Evolutionary conservation across 2,888 invertebrate genomes (phyloP), one percentile per base, ranked within the genome.

Genomic region (Saturnia japonica): DNA sequence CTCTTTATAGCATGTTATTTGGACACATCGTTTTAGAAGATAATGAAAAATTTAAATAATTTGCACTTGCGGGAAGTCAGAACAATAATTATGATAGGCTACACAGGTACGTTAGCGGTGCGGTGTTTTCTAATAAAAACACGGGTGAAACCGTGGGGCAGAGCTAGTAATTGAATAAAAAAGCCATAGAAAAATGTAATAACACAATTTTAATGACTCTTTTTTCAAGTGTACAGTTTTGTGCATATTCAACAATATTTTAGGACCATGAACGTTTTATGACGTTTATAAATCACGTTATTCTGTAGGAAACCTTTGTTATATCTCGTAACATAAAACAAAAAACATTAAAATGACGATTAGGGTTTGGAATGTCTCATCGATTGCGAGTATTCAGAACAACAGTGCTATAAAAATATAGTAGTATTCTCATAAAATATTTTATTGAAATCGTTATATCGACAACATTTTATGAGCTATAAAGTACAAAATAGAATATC

Each of bases 331-430:
- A 78, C 82, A 85, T 86, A 85, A 86, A 87, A 85, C 81, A 80
- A 80, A 84, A 79, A 81, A 76, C 83, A 83, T 83, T 84, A 84
- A 85, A 86, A 86, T 81, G 76, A 79, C 80, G 81, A 84, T 86
- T 82, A 82, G 77, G 80, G 83, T 78, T 81, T 80, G 84, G 81
- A 82, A 80, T 85, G 81, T 83, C 78, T 84, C 81, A 80, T 86
- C 83, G 84, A 82, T 79, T 79, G 79, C 72, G 77, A 71, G 74
- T 75, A 80, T 76, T 81, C 81, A 78, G 81, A 83, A 82, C 42
- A 83, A 82, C 72, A 51, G 76, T 69, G 71, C 57, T 77, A 76
- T 80, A 80, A 80, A 81, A 77, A n/a, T 62, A 40, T 69, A 25
- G 19, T 34, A 60, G 51, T 34, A 22, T 51, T 40, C 34, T 34